Percentiles rank a stretch among this genome's conserved stretches.
phyloP scores from a whole-genome alignment of 2,797 vertebrate genomes.

The Aphelocoma californica region DNA sequence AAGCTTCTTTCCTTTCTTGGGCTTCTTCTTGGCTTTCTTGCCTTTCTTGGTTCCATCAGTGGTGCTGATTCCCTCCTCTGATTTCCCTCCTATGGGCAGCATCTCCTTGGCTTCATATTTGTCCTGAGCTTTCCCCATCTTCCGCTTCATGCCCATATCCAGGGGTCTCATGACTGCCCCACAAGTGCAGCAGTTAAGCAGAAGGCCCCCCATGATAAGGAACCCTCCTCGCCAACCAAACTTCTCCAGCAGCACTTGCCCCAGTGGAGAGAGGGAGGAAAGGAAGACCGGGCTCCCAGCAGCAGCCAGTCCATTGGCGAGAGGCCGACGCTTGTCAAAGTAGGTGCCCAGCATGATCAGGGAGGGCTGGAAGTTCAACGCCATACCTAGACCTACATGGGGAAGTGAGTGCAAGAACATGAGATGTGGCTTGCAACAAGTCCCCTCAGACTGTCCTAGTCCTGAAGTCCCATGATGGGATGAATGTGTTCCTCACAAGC shows the following conservation, averaged over 20 bases:
- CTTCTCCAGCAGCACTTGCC: constrained; percentile 77
- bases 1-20: constrained; percentile 73
- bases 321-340: constrained; percentile 81
- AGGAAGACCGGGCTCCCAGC: constrained; percentile 84
- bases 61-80: constrained; percentile 16
- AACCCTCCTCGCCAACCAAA: constrained; percentile 85
- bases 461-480: background rate
- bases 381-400: constrained; percentile 78
- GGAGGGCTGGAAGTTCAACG: constrained; percentile 82
- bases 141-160: constrained; percentile 46
- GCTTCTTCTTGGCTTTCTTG: constrained; percentile 52
- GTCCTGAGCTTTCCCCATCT: constrained; percentile 51
- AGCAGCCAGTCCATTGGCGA: constrained; percentile 83
- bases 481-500: background rate
- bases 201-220: constrained; percentile 81
- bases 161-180: constrained; percentile 82
- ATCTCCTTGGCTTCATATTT: constrained; percentile 76
- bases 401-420: background rate
- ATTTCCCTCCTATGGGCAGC: constrained; percentile 61
- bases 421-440: background rate
- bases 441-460: background rate
- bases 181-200: constrained; percentile 83
- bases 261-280: constrained; percentile 78
- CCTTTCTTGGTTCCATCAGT: constrained; percentile 45
- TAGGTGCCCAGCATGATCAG: constrained; percentile 83